Evolutionary conservation across 2,888 invertebrate genomes (phyloP).

Genomic region (Yponomeuta malinellus): DNA sequence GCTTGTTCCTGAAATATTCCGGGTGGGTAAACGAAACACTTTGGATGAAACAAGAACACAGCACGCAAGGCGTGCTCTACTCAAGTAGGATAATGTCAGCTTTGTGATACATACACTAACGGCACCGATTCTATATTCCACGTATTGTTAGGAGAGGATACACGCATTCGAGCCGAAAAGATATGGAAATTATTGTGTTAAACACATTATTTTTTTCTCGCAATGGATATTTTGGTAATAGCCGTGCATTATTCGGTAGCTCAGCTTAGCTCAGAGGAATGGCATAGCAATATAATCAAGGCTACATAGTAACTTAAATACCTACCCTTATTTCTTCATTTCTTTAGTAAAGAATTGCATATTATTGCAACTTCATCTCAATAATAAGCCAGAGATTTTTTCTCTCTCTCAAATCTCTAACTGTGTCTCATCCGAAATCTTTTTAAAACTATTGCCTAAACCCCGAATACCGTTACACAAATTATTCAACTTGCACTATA

Average conservation of each 20-base stretch:
- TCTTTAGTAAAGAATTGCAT: too few species aligned
- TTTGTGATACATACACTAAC: slow-evolving; percentile 37
- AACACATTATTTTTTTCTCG: neutral
- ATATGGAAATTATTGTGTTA: slow-evolving; percentile 3
- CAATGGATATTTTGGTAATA: neutral
- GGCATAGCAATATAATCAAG: neutral
- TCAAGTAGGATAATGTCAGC: slow-evolving; percentile 53
- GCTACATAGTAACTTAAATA: too few species aligned
- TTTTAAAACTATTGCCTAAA: slow-evolving; percentile 9
- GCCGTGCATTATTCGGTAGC: neutral
- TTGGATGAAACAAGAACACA: neutral
- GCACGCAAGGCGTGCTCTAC: slow-evolving; percentile 43
- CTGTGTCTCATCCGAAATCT: neutral
- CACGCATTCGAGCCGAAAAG: slow-evolving; percentile 5
- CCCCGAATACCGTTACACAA: slow-evolving; percentile 8
- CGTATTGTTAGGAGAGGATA: neutral
- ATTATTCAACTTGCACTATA: slow-evolving; percentile 10
- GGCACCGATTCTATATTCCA: slow-evolving; percentile 2
- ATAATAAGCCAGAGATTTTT: too few species aligned
- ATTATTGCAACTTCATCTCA: too few species aligned
- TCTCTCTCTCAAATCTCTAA: neutral
- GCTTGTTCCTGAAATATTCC: too few species aligned
- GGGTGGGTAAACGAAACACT: neutral
- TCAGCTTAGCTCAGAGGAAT: neutral
- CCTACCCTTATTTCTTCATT: too few species aligned